phyloP scores from a whole-genome alignment of 1,140 invertebrate genomes.

The Cydia strobilella region DNA sequence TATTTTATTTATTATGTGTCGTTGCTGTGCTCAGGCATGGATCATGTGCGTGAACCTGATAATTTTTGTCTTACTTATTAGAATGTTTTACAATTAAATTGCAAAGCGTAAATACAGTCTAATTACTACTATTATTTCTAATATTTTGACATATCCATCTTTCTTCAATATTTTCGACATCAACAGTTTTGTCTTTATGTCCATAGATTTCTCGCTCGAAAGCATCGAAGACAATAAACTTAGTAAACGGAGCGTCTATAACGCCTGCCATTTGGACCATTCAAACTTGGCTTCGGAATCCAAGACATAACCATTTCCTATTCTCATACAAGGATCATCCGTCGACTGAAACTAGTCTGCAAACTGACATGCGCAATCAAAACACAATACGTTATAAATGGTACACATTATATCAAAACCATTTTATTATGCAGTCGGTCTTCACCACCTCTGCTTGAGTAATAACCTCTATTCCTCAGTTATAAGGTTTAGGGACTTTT shows the following conservation, averaged over 20 bases:
- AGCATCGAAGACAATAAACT: conserved; percentile 57
- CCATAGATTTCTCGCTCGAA: conserved; percentile 36
- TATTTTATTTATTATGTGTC: neutral
- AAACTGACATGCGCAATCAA: conserved; percentile 71
- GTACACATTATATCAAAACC: conserved; percentile 59
- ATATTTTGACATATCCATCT: neutral
- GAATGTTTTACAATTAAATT: no score
- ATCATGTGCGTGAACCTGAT: no score
- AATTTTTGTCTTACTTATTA: no score
- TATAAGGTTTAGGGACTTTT: conserved; percentile 37
- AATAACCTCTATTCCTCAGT: conserved; percentile 34
- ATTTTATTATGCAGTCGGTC: conserved; percentile 35
- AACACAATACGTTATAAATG: conserved; percentile 78
- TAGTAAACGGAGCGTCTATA: conserved; percentile 53
- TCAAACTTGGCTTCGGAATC: conserved; percentile 59
- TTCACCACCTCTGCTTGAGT: conserved; percentile 11
- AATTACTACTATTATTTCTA: no score
- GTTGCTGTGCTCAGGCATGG: neutral
- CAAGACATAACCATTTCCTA: conserved; percentile 74
- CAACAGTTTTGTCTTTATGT: conserved; percentile 1
- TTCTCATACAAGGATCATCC: conserved; percentile 64
- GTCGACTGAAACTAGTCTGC: conserved; percentile 60
- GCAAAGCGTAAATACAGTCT: no score
- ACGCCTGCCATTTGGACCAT: conserved; percentile 57
- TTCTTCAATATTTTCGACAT: conserved; percentile 5